Base-by-base conservation (phyloP, 2,113 vertebrate species). In the Sisor rabdophorus region DNA sequence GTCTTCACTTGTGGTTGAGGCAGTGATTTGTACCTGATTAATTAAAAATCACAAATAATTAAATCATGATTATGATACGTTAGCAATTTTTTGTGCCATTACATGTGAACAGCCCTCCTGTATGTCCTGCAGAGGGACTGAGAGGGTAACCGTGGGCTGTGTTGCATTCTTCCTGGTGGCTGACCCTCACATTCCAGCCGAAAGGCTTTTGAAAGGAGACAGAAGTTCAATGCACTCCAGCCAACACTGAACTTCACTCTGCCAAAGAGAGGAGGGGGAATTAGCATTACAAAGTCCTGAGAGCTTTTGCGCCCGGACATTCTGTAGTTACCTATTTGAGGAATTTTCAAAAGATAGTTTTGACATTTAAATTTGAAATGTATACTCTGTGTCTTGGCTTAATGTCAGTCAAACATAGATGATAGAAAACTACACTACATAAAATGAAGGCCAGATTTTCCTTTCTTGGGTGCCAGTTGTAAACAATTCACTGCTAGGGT, bases 111-210 rank as follows among this genome's bases (percentile, higher is more conserved):
- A 53, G 22, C 17, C 44, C 50, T 73, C 50, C 61, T 59, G 55
- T 15, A 56, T 79, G 82, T 80, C 69, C 82, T 85, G 59, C 77
- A 44, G 76, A 76, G 63, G 53, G 54, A 64, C 73, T 56, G 55
- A 60, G n/a, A 71, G 52, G 59, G 28, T 54, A 58, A 58, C 36
- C 26, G 19, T 53, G 53, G 40, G 53, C 68, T 58, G 65, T 55
- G 52, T n/a, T 54, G 60, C 32, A 53, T 54, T 79, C 50, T 55
- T 72, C 24, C 67, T 76, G 64, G 71, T 80, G 77, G 70, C 52
- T 48, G 65, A 44, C 22, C 71, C 59, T 79, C 61, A 59, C 60
- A 79, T 83, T 83, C 77, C 78, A 79, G 61, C 71, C 69, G 71
- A 69, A 52, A 61, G 55, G 71, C 36, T 73, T 70, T 64, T 52